phyloP scores from a whole-genome alignment of 1,140 invertebrate genomes.

The Drosophila miranda region DNA sequence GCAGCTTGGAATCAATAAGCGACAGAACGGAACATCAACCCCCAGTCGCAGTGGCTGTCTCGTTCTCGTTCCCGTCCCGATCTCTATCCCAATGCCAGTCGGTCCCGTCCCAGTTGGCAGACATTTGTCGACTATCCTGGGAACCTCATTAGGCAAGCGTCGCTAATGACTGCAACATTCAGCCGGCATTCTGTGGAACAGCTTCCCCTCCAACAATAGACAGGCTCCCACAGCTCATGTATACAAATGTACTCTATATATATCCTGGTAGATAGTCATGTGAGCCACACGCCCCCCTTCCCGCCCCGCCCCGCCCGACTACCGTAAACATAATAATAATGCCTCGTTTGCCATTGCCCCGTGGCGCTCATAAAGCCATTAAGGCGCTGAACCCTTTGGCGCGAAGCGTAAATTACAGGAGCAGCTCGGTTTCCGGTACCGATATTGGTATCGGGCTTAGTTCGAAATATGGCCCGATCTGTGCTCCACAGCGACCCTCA shows the following conservation, averaged over 20 bases:
- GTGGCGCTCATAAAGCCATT: constrained; percentile 76
- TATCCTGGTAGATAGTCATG: constrained; percentile 40
- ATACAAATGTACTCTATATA: not conserved
- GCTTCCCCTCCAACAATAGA: constrained; percentile 50
- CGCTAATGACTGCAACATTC: constrained; percentile 56
- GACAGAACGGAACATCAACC: not conserved
- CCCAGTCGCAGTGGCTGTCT: constrained; percentile 13
- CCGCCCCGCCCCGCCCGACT: not conserved
- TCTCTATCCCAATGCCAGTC: not conserved
- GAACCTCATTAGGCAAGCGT: constrained; percentile 48
- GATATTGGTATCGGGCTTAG: constrained; percentile 31
- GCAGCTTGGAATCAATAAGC: constrained; percentile 43
- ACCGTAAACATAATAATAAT: constrained; percentile 64
- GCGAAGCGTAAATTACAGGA: constrained; percentile 55
- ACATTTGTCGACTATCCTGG: constrained; percentile 18
- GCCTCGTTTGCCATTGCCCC: constrained; percentile 64
- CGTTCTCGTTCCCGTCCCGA: not conserved
- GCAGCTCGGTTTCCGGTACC: constrained; percentile 21
- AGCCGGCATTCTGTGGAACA: constrained; percentile 38
- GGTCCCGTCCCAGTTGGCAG: not conserved
- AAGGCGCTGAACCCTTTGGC: constrained; percentile 68
- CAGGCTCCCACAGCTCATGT: constrained; percentile 9
- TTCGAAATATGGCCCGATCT: constrained; percentile 12
- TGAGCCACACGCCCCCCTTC: constrained; percentile 9
- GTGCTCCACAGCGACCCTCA: constrained; percentile 45